Base-by-base conservation (phyloP, 2,113 vertebrate genomes). In the Notarius lentiginosus region DNA sequence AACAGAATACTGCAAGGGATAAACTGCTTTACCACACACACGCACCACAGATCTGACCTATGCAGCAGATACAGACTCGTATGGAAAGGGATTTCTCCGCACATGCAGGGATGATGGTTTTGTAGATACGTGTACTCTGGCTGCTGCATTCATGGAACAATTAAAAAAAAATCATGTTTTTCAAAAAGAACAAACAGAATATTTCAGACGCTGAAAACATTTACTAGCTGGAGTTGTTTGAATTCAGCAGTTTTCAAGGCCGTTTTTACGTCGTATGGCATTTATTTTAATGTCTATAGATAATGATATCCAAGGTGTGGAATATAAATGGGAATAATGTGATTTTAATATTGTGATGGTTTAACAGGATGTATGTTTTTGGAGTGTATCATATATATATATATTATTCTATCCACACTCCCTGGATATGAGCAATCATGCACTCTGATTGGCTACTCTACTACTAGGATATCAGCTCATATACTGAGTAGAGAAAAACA, bases 1-100 rank as follows among this genome's bases (percentile, higher is more conserved):
- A 73, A 73, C 70, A 73, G 34, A 73, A 73, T 34, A 41, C 70
- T 73, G 70, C 70, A 73, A 34, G 70, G 70, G 34, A 73, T 73
- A 47, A 73, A 73, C 66, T 34, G 66, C 27, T 30, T 70, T 34
- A 70, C 27, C 14, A 7, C 65, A 30, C 4, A 49, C 68, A 53
- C 51, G 27, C 24, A 55, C n/a, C 11, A 77, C 0, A 77, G n/a
- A 55, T 77, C 55, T 77, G 24, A 51, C 24, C 75, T 30, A 27
- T n/a, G 12, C 14, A 77, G 76, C 76, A 79, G 30, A 17, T 55
- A 30, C 76, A 79, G 24, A 30, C 56, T 79, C 24, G 27, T n/a
- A 27, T 77, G 51, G 11, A 24, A 53, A 55, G 12, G 9, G 76
- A 27, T 79, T 79, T 55, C 76, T 30, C 3, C 51, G 18, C 22